These are phyloP conservation scores for Tachypleus tridentatus DNA, from an alignment of 1,140 invertebrate genomes.

Conservation along the genomic window DNA sequence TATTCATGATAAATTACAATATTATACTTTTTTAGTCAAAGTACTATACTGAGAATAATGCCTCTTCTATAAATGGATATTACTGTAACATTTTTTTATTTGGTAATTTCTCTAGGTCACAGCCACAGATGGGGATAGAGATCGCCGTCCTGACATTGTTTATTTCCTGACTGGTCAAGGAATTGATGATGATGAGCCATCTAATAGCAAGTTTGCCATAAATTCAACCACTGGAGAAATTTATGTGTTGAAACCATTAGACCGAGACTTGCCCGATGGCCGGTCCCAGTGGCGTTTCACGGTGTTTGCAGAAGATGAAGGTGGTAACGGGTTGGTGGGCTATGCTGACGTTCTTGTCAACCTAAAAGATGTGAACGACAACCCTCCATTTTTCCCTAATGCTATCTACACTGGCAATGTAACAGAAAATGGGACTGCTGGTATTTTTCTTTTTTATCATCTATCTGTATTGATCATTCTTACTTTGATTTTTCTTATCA, in stretches of 20 bases:
- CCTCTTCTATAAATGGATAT: too few species aligned
- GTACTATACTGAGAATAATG: too few species aligned
- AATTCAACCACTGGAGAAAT: conserved; percentile 88
- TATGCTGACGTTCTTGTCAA: conserved; percentile 96
- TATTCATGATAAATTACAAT: too few species aligned
- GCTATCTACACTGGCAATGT: conserved; percentile 89
- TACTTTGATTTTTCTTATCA: too few species aligned
- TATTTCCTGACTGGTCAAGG: conserved; percentile 94
- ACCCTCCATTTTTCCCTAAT: conserved; percentile 81
- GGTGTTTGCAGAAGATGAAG: conserved; percentile 93
- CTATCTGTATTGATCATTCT: too few species aligned
- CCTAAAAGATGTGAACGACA: conserved; percentile 96
- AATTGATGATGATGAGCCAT: conserved; percentile 81
- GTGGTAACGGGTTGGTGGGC: conserved; percentile 83
- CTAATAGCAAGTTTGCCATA: conserved; percentile 92
- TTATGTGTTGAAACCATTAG: conserved; percentile 67
- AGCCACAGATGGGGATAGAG: conserved; percentile 88
- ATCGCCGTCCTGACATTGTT: conserved; percentile 85
- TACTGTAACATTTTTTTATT: too few species aligned
- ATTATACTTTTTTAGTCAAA: too few species aligned
- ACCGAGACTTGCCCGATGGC: conserved; percentile 90
- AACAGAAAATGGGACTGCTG: conserved; percentile 87
- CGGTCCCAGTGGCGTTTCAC: conserved; percentile 94
- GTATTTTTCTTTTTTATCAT: conserved; percentile 31
- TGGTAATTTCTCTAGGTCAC: conserved; percentile 53